These are phyloP conservation scores for Elaphurus davidianus DNA, from an alignment of 2,113 vertebrate genomes.

Conservation along the genomic window DNA sequence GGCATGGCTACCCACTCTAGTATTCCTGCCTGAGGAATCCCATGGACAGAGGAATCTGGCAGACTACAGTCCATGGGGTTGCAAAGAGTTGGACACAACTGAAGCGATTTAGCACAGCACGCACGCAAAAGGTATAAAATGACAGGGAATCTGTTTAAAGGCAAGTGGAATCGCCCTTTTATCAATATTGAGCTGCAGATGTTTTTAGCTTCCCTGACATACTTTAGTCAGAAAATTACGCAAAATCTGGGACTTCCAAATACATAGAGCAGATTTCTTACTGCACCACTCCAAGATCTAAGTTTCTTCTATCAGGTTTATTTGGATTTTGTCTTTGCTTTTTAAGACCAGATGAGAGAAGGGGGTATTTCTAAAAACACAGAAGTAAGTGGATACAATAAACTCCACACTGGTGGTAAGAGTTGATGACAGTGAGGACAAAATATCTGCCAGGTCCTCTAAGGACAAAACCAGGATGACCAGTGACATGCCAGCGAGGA, in stretches of 20 bases:
- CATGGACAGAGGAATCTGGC: not conserved
- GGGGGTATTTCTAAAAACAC: not conserved
- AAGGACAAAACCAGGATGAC: not conserved
- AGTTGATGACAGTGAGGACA: not conserved
- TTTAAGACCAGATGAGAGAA: not conserved
- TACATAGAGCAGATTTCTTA: accelerated
- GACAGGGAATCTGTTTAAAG: not conserved
- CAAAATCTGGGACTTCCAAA: not conserved
- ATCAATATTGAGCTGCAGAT: accelerated
- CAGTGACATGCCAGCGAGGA: not conserved
- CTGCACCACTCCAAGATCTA: too few relatives aligned
- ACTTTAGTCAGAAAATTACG: not conserved
- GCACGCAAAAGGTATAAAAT: accelerated
- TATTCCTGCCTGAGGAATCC: not conserved
- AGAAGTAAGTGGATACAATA: not conserved
- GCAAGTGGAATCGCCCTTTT: accelerated
- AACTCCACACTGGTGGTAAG: not conserved
- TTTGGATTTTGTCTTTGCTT: not conserved
- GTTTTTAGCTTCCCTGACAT: not conserved
- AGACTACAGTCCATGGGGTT: not conserved
- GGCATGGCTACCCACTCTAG: not conserved
- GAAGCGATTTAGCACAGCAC: not conserved
- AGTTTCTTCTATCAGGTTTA: not conserved
- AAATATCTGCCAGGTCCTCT: not conserved
- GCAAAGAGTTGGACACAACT: not conserved